Base-by-base conservation (phyloP, 2,888 invertebrate genomes). In the Hoplodrina ambigua region DNA sequence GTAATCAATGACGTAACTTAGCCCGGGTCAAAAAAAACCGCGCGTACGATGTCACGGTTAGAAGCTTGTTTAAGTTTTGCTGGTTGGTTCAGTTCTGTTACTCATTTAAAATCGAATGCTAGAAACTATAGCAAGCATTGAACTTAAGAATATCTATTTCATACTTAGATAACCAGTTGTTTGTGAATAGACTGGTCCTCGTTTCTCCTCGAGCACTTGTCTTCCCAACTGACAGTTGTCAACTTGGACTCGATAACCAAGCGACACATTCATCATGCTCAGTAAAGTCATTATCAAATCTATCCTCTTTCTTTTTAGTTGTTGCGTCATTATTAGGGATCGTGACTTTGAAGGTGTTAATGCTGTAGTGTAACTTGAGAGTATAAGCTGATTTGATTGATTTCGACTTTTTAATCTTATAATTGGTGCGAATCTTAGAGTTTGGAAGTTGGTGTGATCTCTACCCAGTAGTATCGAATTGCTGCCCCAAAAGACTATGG, bases 191-290 rank as follows among this genome's bases (percentile, higher is more conserved):
- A 78, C 81, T 60, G 55, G 66, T 67, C 56, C 57, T 67, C 57
- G 78, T 81, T 78, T 81, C 78, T 75, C 75, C 72, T 44, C 11
- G 65, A 5, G 72, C 66, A 78, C 81, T 81, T 78, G 78, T 78
- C 81, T 67, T 61, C 49, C 11, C 20, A 55, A 46, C 60, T 67
- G 78, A 78, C 81, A 81, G 78, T 78, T 81, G 78, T 81, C 78
- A 78, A 80, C 71, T 69, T 59, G 78, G 52, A 55, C 54, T 72
- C 63, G 78, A 81, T 78, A 81, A 67, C 63, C 54, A 54, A 57
- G 41, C 33, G 66, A 72, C 63, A 71, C 63, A 78, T 78, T 72
- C 61, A 78, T 78, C 66, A 77, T 81, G 63, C 60, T 67, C 57
- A 53, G 72, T 54, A 49, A 50, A 57, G 33, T 69, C 50, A 75